Evolutionary conservation across 2,113 vertebrate genomes (phyloP), one percentile per base, ranked within the genome.

Genomic region (Pardalotus punctatus): DNA sequence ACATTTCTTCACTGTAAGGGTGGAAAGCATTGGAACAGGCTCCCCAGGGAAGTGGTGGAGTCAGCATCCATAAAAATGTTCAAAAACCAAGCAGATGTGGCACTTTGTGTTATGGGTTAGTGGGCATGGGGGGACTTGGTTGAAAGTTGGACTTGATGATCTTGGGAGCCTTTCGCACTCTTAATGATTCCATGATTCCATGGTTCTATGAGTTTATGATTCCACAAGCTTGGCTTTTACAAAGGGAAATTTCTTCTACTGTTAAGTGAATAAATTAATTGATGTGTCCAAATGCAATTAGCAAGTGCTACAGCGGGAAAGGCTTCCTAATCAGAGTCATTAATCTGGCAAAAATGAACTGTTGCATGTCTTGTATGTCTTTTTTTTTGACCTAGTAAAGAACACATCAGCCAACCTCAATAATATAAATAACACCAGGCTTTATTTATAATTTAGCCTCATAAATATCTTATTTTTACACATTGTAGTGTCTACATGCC

Each of bases 211-310:
- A 47, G 14, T 71, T 57, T 28, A 5, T 36, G 72, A 43, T 51
- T 60, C 47, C 72, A 4, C 2, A 25, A 93, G 71, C 38, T 19
- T 67, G 57, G 47, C n/a, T 91, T 88, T 76, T 58, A 16, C 62
- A 45, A 69, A 60, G 40, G 57, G 29, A 60, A 9, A 10, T 80
- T 72, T 35, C 57, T 81, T 16, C 40, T 33, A 0, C 43, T 53
- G 45, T 45, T 51, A 23, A 86, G 50, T 33, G 48, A 81, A 53
- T 69, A 56, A 93, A 88, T 67, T n/a, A 90, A 80, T 53, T 73
- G 81, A 77, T 43, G 31, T 69, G 64, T 78, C 92, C 50, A 86
- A 91, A 53, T 43, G 53, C 64, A 78, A 81, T 93, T 94, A 94
- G 51, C 64, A 93, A 91, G 89, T 42, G 73, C 33, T 88, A 62